A percentile compares a stretch with the other conserved stretches of the same genome.
Evolutionary conservation across 2,888 invertebrate species (phyloP).

Genomic region (Agapetus fuscipes): DNA sequence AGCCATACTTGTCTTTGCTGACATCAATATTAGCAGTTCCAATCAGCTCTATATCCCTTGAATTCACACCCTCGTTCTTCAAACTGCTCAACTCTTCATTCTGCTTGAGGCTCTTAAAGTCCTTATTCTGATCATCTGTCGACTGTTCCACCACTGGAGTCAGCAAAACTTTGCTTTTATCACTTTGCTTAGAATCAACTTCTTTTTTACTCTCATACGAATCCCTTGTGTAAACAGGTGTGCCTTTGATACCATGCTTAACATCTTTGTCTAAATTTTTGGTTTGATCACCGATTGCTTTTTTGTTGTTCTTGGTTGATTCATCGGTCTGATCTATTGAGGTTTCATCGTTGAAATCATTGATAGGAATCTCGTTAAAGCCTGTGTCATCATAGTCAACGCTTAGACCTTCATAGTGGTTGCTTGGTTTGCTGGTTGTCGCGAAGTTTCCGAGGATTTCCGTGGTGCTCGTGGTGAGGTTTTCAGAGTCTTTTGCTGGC

Average conservation of each 20-base stretch:
- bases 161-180: constrained; percentile 12
- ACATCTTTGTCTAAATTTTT: too few species aligned
- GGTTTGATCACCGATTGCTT: background rate
- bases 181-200: constrained; percentile 4
- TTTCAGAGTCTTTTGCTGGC: constrained; percentile 25
- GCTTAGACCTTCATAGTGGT: background rate
- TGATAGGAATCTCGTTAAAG: constrained; percentile 2
- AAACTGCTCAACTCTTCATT: constrained; percentile 37
- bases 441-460: background rate
- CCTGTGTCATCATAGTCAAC: constrained; percentile 9
- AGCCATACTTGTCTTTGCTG: too few species aligned
- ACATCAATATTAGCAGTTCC: constrained; percentile 29
- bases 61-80: constrained; percentile 40
- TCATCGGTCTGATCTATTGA: background rate
- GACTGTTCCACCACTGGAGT: constrained; percentile 12
- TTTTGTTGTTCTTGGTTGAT: background rate
- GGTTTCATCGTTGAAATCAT: background rate
- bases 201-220: constrained; percentile 2
- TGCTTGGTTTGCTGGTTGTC: constrained; percentile 4
- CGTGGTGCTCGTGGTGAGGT: constrained; percentile 4
- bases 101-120: constrained; percentile 25
- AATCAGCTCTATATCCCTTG: constrained; percentile 38
- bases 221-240: constrained; percentile 17
- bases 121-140: constrained; percentile 3
- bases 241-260: constrained; percentile 15